A percentile compares a stretch with the other conserved stretches of the same genome.
These are phyloP conservation scores for Pandion haliaetus DNA, from an alignment of 2,113 vertebrate species.

Conservation along the genomic window DNA sequence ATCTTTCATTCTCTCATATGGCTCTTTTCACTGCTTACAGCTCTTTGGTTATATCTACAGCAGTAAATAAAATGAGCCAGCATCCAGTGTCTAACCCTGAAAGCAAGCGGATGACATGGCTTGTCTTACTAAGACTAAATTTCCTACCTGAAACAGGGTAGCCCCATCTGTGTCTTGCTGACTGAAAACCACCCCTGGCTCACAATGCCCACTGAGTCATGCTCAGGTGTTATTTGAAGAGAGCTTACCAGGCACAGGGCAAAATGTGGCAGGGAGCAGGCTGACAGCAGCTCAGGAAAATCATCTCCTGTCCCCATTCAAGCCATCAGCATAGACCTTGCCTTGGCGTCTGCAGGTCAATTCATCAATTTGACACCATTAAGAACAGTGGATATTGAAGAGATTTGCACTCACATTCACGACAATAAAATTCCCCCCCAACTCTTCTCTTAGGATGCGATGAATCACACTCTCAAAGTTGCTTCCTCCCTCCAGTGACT, in stretches of 20 bases:
- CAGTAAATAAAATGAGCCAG: neutral
- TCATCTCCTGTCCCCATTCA: neutral
- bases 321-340: neutral
- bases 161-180: neutral
- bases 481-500: neutral
- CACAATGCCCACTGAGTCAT: accelerated
- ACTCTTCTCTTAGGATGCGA: neutral
- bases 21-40: neutral
- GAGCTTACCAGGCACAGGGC: neutral
- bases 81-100: neutral
- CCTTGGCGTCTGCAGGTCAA: neutral
- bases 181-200: neutral
- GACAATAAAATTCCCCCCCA: neutral
- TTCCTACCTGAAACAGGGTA: neutral
- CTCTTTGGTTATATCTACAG: neutral
- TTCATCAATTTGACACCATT: neutral
- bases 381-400: neutral
- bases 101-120: neutral
- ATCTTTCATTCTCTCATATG: neutral
- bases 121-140: neutral
- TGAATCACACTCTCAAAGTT: neutral
- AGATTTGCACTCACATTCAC: neutral
- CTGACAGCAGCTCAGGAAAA: neutral
- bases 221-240: neutral
- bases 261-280: neutral